Base-by-base conservation (phyloP, 2,113 vertebrate species). In the Limnothrissa miodon region DNA sequence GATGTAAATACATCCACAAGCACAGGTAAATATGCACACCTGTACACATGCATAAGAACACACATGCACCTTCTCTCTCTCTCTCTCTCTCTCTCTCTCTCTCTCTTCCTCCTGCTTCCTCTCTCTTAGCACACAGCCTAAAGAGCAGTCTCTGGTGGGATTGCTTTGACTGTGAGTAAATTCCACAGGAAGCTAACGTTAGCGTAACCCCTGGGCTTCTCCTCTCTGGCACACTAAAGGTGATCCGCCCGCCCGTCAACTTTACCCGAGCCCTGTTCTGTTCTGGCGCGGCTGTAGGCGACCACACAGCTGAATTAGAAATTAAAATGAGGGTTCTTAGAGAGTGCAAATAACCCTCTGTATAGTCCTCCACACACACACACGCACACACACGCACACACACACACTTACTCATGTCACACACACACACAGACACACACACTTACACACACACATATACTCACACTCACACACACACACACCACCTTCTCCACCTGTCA, bases 261-360 rank as follows among this genome's bases (percentile, higher is more conserved):
- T n/a, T n/a, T 5, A 56, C 51, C 51, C 19, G 17, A 53, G 48
- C 48, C 21, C 4, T 19, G 21, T 19, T 21, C 48, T 21, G 17
- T 3, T n/a, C n/a, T n/a, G n/a, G n/a, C n/a, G n/a, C n/a, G n/a
- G n/a, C n/a, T n/a, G n/a, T n/a, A n/a, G n/a, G 25, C 3, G 62
- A 78, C 56, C 82, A 87, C 83, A 87, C 85, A 85, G 86, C 85
- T 88, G 80, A 88, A 88, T 88, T 88, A 88, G 85, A 88, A 88
- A 88, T 88, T 85, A 87, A 87, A 87, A 88, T 88, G 39, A 56
- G 33, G 23, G 82, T 87, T 83, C 82, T 82, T 78, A 80, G 83
- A 84, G 83, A 88, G 80, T 33, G 44, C 70, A 8, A 85, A 17
- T 33, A n/a, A 80, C 83, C 45, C 56, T 66, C 59, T 82, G 82